phyloP scores from a whole-genome alignment of 2,113 vertebrate species.

The Myiopsitta monachus region DNA sequence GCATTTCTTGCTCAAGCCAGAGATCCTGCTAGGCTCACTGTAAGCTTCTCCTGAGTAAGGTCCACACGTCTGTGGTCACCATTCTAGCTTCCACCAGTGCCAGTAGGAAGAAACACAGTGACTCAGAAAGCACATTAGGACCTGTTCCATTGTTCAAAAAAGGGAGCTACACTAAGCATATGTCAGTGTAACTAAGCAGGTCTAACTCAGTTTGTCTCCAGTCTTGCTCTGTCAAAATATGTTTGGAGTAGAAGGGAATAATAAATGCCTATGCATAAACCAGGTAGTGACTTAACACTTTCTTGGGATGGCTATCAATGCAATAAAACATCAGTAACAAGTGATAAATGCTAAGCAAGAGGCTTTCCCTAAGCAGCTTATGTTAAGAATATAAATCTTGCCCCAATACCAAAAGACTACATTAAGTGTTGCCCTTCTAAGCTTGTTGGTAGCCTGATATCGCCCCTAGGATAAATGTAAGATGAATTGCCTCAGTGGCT shows the following conservation, averaged over 20 bases:
- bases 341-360: neutral
- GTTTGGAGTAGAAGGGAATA: neutral
- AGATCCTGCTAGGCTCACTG: neutral
- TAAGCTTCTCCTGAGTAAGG: neutral
- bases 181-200: neutral
- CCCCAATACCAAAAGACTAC: neutral
- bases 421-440: neutral
- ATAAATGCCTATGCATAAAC: neutral
- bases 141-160: neutral
- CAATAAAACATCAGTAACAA: constrained; percentile 13
- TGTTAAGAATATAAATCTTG: neutral
- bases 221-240: neutral
- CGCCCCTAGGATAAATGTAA: neutral
- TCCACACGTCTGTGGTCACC: neutral
- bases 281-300: neutral
- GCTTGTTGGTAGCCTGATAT: neutral
- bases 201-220: neutral
- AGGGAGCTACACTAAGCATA: neutral
- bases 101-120: neutral
- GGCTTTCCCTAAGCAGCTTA: constrained; percentile 33
- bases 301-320: neutral
- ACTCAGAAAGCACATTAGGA: neutral
- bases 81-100: neutral
- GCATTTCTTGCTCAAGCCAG: neutral
- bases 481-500: neutral